Conservation (phyloP, 2,888 invertebrate species). For the Eurytoma californica region DNA sequence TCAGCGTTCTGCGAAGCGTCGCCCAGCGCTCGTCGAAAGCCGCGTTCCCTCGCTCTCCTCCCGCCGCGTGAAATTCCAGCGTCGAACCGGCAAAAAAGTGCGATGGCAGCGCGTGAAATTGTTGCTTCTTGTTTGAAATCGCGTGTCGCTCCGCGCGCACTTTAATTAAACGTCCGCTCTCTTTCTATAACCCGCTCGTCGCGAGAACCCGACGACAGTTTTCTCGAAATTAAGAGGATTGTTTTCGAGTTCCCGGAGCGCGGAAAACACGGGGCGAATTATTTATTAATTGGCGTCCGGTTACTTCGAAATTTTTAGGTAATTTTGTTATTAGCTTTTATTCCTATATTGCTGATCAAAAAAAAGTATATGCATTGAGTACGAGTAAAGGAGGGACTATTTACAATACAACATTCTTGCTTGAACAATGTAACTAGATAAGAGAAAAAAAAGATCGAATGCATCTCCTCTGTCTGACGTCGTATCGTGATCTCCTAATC, state of each 20-base stretch:
- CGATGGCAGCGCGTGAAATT: slow-evolving; percentile 52
- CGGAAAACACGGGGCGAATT: slow-evolving; percentile 5
- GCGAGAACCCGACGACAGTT: slow-evolving; percentile 24
- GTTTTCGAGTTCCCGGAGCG: slow-evolving; percentile 18
- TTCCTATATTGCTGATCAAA: too few relatives aligned
- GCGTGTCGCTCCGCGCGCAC: slow-evolving; percentile 27
- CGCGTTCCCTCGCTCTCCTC: not conserved
- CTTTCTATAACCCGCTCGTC: not conserved
- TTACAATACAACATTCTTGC: not conserved
- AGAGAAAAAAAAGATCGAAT: slow-evolving; percentile 27
- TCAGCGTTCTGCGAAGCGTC: slow-evolving; percentile 54
- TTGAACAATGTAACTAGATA: slow-evolving; percentile 15
- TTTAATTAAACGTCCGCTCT: slow-evolving; percentile 51
- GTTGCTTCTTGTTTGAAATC: slow-evolving; percentile 52
- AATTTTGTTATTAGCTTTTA: too few relatives aligned
- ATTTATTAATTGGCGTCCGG: slow-evolving; percentile 10
- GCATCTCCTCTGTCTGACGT: not conserved
- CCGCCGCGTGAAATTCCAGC: slow-evolving; percentile 53
- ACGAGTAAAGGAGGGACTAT: too few relatives aligned
- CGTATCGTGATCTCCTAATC: slow-evolving; percentile 60
- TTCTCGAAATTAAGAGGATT: slow-evolving; percentile 43
- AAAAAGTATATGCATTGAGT: too few relatives aligned
- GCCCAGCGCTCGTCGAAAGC: slow-evolving; percentile 39
- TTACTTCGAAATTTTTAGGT: not conserved
- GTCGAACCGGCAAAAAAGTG: slow-evolving; percentile 50